Evolutionary conservation across 1,140 invertebrate species (phyloP), one percentile per base, ranked within the genome.

Genomic region (Aleiodes sp.): DNA sequence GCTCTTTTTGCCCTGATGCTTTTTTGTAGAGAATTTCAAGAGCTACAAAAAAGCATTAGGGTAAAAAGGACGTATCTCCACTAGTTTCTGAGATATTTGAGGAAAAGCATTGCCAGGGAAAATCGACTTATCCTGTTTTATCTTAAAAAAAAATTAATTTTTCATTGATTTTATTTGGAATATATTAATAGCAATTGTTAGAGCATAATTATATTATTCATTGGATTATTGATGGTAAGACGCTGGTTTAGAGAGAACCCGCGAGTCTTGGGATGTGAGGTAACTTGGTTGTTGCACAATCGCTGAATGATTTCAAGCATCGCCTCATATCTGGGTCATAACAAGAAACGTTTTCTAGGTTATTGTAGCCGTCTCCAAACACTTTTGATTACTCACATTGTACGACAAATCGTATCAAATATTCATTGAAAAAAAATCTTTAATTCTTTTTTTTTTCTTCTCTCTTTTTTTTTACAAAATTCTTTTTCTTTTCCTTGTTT

Each of bases 241-340:
- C 46, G 10, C 46, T 52, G 46, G 6, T 16, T 52, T 52, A 24
- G 46, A 52, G 46, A 52, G 46, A 52, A 52, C 21, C 70, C 74
- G 78, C 73, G 76, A 65, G 78, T 52, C 19, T 60, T 71, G 78
- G 80, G 80, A 84, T 80, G 82, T 86, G 83, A 85, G 82, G 84
- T 86, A 86, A 85, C 59, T 62, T 52, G 75, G 75, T 79, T 76
- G 79, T 86, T 86, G 81, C 85, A 85, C 85, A 86, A 86, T 84
- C 83, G 78, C 80, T 86, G 82, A 86, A 86, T 86, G 84, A 86
- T 86, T 86, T 86, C 85, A 86, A 86, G 85, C 85, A 85, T 86
- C 84, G 84, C 84, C 82, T 86, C 85, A 86, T 85, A 86, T 86
- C 85, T 86, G 77, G 85, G 84, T 86, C 85, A 86, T 82, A 86